phyloP scores from a whole-genome alignment of 2,113 vertebrate species.

The Epinephelus lanceolatus region DNA sequence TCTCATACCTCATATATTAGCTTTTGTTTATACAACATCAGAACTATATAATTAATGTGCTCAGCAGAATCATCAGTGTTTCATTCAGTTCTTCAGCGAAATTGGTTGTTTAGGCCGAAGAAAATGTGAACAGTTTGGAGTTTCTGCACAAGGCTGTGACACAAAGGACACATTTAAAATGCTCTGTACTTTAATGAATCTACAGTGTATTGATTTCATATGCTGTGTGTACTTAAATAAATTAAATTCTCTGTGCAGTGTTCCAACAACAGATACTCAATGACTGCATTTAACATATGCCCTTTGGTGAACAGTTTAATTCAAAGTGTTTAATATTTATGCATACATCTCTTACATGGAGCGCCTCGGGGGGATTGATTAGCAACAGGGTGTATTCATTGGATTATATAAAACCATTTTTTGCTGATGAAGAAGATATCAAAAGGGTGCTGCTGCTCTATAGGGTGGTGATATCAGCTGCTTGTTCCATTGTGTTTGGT shows the following conservation, averaged over 20 bases:
- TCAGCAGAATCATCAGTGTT: constrained; percentile 38
- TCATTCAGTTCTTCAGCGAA: not conserved
- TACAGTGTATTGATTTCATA: constrained; percentile 10
- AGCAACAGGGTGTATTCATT: constrained; percentile 17
- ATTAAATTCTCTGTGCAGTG: not conserved
- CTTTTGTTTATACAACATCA: constrained; percentile 24
- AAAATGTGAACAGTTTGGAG: not conserved
- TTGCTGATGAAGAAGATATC: constrained; percentile 21
- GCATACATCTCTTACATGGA: constrained; percentile 13
- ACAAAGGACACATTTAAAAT: not conserved
- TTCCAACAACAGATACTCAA: constrained; percentile 16
- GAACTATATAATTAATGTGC: constrained; percentile 38
- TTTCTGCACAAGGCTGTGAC: not conserved
- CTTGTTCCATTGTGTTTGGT: constrained; percentile 35
- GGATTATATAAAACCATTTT: constrained; percentile 13
- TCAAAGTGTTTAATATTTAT: constrained; percentile 47
- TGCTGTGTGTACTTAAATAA: not conserved
- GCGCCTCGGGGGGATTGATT: not conserved
- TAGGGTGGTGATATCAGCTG: not conserved
- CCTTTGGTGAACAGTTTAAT: constrained; percentile 36
- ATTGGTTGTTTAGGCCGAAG: not conserved
- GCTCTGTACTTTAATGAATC: not conserved
- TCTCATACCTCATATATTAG: constrained; percentile 19
- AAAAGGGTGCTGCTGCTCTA: not conserved
- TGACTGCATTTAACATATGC: constrained; percentile 42